These are phyloP conservation scores for Platyscapa corneri DNA, from an alignment of 1,140 invertebrate species.

Conservation along the genomic window DNA sequence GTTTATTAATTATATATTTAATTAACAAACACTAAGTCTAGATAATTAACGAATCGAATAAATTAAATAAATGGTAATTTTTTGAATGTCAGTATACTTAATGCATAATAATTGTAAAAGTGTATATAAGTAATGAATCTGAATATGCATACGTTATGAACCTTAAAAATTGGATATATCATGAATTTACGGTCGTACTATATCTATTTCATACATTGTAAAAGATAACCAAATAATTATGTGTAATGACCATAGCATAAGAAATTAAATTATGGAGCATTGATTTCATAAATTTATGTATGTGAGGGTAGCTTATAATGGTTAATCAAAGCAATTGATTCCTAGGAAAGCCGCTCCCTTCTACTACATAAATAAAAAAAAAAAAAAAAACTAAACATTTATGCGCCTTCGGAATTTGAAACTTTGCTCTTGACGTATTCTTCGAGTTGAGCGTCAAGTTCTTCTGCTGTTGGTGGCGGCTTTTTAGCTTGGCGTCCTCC, in stretches of 20 bases:
- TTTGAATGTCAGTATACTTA: not conserved
- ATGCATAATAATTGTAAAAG: not conserved
- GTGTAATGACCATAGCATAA: no score
- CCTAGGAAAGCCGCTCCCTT: not conserved
- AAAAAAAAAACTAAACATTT: conserved; percentile 12
- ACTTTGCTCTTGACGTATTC: conserved; percentile 85
- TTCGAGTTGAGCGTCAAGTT: conserved; percentile 95
- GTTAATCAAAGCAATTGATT: conserved; percentile 13
- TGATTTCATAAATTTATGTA: no score
- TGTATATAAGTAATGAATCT: no score
- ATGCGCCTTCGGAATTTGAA: conserved; percentile 43
- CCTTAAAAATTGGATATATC: no score
- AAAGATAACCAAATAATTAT: no score
- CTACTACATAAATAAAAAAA: conserved; percentile 23
- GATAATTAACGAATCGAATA: not conserved
- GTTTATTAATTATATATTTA: no score
- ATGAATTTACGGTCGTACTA: no score
- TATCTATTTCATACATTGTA: no score
- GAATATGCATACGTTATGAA: no score
- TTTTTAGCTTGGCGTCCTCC: conserved; percentile 50
- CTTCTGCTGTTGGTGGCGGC: conserved; percentile 87
- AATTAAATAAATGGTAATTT: not conserved
- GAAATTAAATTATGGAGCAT: no score
- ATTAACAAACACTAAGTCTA: no score
- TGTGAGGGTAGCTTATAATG: not conserved